These are phyloP conservation scores for Oostethus manadensis DNA, from an alignment of 2,113 vertebrate genomes.

Conservation along the genomic window DNA sequence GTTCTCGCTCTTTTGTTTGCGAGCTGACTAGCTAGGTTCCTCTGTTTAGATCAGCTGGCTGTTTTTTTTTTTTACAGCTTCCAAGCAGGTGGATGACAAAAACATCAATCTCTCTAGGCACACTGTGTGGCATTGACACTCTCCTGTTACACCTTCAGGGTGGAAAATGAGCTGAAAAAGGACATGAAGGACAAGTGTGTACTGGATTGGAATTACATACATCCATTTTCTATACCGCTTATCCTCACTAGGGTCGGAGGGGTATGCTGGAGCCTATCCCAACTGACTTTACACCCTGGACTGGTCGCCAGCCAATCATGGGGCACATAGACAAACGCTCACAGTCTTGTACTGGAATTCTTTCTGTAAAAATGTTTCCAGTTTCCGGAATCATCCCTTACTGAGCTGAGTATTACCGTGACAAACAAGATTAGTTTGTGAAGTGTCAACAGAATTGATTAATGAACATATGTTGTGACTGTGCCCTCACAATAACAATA, in stretches of 20 bases:
- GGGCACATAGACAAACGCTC: too few relatives aligned
- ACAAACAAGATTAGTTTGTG: too few relatives aligned
- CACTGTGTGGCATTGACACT: slow-evolving; percentile 65
- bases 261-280: too few relatives aligned
- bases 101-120: slow-evolving; percentile 78
- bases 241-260: too few relatives aligned
- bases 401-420: too few relatives aligned
- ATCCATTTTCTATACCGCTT: too few relatives aligned
- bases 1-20: slow-evolving; percentile 87
- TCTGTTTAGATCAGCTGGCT: slow-evolving; percentile 68
- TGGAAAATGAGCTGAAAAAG: slow-evolving; percentile 45
- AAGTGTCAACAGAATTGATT: too few relatives aligned
- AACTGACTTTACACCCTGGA: too few relatives aligned
- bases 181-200: slow-evolving; percentile 46
- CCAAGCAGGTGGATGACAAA: slow-evolving; percentile 81
- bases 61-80: slow-evolving; percentile 64
- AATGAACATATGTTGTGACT: too few relatives aligned
- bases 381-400: not conserved
- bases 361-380: slow-evolving; percentile 24
- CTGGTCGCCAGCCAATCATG: too few relatives aligned
- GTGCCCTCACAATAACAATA: too few relatives aligned
- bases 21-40: slow-evolving; percentile 73
- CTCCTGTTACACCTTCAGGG: slow-evolving; percentile 39
- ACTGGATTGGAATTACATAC: slow-evolving; percentile 36
- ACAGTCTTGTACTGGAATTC: slow-evolving; percentile 32